These are phyloP conservation scores for Allobates femoralis DNA, from an alignment of 2,797 vertebrate species.

Conservation along the genomic window DNA sequence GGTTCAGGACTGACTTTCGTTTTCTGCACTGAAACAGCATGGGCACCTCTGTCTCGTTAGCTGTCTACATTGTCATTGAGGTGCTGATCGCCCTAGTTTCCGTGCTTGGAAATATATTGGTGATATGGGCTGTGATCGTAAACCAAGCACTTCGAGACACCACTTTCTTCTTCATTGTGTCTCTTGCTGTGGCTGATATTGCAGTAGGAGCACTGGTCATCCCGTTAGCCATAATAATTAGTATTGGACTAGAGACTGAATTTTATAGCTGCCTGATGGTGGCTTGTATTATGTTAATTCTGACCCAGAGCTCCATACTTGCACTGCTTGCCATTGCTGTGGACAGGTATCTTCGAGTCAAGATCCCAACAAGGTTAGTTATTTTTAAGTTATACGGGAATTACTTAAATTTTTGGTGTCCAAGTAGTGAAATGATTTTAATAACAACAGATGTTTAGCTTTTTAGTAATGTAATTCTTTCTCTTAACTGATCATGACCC, in stretches of 20 bases:
- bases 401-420: background rate
- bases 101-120: conserved; percentile 94
- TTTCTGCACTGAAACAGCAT: conserved; percentile 71
- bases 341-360: conserved; percentile 96
- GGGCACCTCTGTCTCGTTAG: conserved; percentile 80
- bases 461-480: too few species aligned
- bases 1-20: conserved; percentile 42
- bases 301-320: conserved; percentile 98
- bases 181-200: conserved; percentile 93
- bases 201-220: conserved; percentile 95
- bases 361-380: conserved; percentile 95
- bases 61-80: conserved; percentile 91
- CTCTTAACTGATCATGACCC: too few species aligned
- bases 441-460: too few species aligned
- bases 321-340: conserved; percentile 95
- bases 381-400: rapidly evolving
- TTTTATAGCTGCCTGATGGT: conserved; percentile 96
- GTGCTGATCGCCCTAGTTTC: conserved; percentile 91
- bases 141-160: conserved; percentile 91
- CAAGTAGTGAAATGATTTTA: too few species aligned
- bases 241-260: conserved; percentile 88
- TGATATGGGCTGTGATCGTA: conserved; percentile 97
- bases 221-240: conserved; percentile 93
- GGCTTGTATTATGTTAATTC: conserved; percentile 93
- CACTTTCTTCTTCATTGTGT: conserved; percentile 97